phyloP scores from a whole-genome alignment of 2,888 invertebrate species.

The Drosophila infuscata region DNA sequence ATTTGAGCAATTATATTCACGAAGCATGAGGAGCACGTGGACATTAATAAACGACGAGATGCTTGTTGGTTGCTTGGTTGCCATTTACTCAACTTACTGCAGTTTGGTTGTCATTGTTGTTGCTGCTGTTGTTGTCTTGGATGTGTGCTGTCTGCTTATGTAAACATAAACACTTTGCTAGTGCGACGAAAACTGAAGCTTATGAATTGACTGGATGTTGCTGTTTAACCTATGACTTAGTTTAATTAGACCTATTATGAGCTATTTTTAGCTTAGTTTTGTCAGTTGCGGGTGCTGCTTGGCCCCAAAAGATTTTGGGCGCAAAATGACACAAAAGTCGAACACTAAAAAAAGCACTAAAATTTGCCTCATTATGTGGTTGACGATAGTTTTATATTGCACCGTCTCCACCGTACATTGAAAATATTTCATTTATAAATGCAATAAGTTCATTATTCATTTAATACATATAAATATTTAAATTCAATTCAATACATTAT shows the following conservation, averaged over 20 bases:
- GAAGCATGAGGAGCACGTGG: conserved; percentile 55
- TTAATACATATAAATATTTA: neutral
- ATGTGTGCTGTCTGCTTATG: conserved; percentile 55
- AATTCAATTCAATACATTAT: neutral
- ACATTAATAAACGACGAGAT: conserved; percentile 12
- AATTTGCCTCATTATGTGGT: neutral
- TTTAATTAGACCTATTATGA: conserved; percentile 36
- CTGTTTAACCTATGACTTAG: conserved; percentile 49
- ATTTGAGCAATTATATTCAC: conserved; percentile 58
- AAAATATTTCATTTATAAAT: neutral
- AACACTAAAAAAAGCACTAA: conserved; percentile 30
- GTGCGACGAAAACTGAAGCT: conserved; percentile 42
- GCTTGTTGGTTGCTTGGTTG: neutral
- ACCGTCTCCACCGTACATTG: neutral
- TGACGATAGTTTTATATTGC: neutral
- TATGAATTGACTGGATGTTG: conserved; percentile 29
- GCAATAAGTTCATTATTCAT: neutral
- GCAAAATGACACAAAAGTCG: conserved; percentile 30
- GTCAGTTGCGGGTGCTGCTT: conserved; percentile 32
- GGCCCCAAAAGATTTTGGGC: conserved; percentile 39
- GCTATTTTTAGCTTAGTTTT: conserved; percentile 41
- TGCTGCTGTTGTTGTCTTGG: conserved; percentile 38
- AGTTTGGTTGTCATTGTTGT: conserved; percentile 62
- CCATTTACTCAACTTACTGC: conserved; percentile 55
- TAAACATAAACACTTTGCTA: conserved; percentile 70